Conservation (phyloP, 2,888 invertebrate species). For the Hyposoter dolosus region DNA sequence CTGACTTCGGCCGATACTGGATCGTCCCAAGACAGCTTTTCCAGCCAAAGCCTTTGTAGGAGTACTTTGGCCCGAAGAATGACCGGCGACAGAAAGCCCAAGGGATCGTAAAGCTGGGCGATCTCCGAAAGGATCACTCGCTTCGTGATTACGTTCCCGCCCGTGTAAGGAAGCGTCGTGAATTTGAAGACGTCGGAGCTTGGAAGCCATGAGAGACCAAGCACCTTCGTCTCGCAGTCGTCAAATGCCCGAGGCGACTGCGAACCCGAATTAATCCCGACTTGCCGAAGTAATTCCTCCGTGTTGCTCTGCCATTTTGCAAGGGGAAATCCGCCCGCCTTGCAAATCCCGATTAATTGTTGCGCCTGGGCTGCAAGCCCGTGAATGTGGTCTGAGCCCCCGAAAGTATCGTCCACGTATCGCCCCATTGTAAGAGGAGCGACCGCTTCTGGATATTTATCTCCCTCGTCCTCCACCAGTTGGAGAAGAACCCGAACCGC, state of each 20-base stretch:
- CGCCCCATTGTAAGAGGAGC: conserved; percentile 37
- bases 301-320: not conserved
- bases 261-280: not conserved
- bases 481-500: conserved; percentile 57
- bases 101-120: not conserved
- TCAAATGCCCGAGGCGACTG: not conserved
- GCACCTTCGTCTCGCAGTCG: not conserved
- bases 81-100: not conserved
- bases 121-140: not conserved
- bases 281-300: not conserved
- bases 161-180: not conserved
- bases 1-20: not conserved
- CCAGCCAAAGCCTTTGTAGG: not conserved
- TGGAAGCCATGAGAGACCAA: not conserved
- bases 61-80: not conserved
- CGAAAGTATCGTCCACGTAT: conserved; percentile 69
- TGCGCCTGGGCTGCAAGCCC: not conserved
- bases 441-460: conserved; percentile 43
- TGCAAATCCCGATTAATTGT: not conserved
- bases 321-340: not conserved
- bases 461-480: conserved; percentile 56
- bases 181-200: not conserved
- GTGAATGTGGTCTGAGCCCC: conserved; percentile 40
- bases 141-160: not conserved
- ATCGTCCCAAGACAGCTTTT: not conserved